A percentile compares a stretch with the other conserved stretches of the same genome.
Conservation (phyloP, 2,113 vertebrate genomes). For the Epinephelus lanceolatus region DNA sequence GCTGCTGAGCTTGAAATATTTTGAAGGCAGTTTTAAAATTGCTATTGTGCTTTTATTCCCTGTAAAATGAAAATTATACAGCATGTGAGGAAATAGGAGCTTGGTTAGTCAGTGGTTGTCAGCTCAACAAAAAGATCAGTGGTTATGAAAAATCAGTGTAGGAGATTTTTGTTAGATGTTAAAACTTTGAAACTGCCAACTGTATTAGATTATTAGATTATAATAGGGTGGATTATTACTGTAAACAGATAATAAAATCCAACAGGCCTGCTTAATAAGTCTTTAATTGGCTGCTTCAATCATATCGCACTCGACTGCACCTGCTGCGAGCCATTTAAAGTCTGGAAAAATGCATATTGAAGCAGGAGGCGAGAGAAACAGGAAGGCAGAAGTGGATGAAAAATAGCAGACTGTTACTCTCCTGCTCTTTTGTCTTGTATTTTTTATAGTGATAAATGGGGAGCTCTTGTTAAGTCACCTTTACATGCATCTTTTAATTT, state of each 20-base stretch:
- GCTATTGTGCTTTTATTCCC: neutral
- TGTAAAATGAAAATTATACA: neutral
- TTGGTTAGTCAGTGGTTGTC: neutral
- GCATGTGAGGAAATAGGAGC: constrained; percentile 1
- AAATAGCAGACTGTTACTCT: constrained; percentile 3
- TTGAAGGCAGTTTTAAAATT: neutral
- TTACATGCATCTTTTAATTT: neutral
- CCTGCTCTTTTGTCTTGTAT: neutral
- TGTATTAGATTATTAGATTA: constrained; percentile 11
- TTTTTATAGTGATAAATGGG: neutral
- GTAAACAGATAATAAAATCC: constrained; percentile 19
- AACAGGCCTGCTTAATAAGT: constrained; percentile 17
- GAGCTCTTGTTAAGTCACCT: neutral
- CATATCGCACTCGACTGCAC: neutral
- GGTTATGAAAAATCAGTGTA: neutral
- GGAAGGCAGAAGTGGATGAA: neutral
- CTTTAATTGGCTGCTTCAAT: constrained; percentile 35
- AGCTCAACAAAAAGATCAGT: neutral
- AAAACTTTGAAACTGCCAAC: neutral
- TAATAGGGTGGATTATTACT: constrained; percentile 5
- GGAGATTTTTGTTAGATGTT: neutral
- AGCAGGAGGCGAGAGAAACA: neutral
- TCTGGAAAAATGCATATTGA: constrained; percentile 4
- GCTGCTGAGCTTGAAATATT: neutral
- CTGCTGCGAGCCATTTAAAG: constrained; percentile 29